Percentiles rank a stretch among this genome's conserved stretches.
Conservation (phyloP, 2,888 invertebrate species). For the Gordius sp. region DNA sequence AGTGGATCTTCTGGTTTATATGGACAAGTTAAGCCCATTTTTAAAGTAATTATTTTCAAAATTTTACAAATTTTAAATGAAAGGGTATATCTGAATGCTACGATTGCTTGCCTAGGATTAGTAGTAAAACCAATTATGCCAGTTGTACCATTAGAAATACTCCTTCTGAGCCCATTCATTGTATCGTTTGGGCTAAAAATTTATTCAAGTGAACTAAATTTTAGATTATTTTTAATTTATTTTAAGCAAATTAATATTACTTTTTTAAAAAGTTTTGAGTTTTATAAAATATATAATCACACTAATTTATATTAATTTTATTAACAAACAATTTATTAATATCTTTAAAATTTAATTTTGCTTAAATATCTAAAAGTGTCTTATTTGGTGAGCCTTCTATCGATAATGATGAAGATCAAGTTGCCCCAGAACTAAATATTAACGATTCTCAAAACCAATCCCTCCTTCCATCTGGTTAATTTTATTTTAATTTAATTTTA, state of each 20-base stretch:
- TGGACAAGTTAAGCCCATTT: slow-evolving; percentile 44
- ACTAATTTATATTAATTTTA: neutral
- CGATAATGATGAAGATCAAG: too few species aligned
- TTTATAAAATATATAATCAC: neutral
- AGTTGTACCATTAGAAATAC: slow-evolving; percentile 97
- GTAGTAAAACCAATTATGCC: slow-evolving; percentile 60
- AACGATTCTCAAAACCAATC: too few species aligned
- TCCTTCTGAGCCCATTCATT: slow-evolving; percentile 91
- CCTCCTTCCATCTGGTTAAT: too few species aligned
- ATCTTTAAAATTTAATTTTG: too few species aligned
- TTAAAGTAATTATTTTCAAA: slow-evolving; percentile 26
- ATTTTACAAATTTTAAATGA: slow-evolving; percentile 25
- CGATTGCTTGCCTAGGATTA: slow-evolving; percentile 69
- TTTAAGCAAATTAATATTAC: neutral
- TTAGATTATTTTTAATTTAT: slow-evolving; percentile 9
- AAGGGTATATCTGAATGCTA: slow-evolving; percentile 70
- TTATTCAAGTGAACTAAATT: slow-evolving; percentile 53
- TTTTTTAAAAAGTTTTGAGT: neutral
- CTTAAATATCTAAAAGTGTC: too few species aligned
- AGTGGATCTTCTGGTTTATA: slow-evolving; percentile 88
- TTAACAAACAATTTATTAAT: neutral
- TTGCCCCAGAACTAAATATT: too few species aligned
- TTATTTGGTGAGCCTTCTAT: too few species aligned
- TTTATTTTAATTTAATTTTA: too few species aligned
- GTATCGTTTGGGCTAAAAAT: slow-evolving; percentile 97